Evolutionary conservation across 2,113 vertebrate genomes (phyloP), one percentile per base, ranked within the genome.

Genomic region (Myotis lucifugus): DNA sequence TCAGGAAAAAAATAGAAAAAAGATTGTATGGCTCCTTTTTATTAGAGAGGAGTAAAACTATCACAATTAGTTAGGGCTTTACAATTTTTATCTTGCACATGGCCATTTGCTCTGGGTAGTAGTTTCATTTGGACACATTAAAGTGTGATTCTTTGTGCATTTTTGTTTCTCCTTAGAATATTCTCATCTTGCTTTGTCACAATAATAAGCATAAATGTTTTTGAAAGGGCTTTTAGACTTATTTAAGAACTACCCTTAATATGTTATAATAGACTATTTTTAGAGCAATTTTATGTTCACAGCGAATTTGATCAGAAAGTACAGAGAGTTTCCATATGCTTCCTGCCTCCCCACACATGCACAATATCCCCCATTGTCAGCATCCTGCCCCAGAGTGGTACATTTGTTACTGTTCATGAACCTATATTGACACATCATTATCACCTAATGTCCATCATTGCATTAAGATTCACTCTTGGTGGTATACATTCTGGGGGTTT

Each of bases 161-260:
- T 88, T 93, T 94, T 37, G 85, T 40, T 90, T 90, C 67, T 77
- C 23, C 42, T 19, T 93, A 76, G 76, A 93, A 91, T 92, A 94
- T 87, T 90, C 59, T 90, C 59, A 61, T 72, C 29, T 93, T 92
- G 29, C n/a, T 42, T 88, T 78, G 79, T 79, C 76, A 50, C 3
- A 90, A 8, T 94, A 92, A 90, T 83, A 89, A 81, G 27, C 34
- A 77, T 86, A 67, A 73, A 74, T 92, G 83, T 64, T 82, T 29
- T 64, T 82, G 79, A 61, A 42, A 64, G 37, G 15, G 56, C 37
- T 82, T 82, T 82, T 61, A 42, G 29, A 82, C 27, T 82, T 81
- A 34, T 34, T 54, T 40, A 61, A 82, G 78, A 61, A 56, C 78
- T 40, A 61, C 8, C 54, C 37, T 25, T 61, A 90, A 46, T 81